Percentiles rank a stretch among this genome's conserved stretches.
phyloP scores from a whole-genome alignment of 2,888 invertebrate genomes.

The Mimachlamys varia region DNA sequence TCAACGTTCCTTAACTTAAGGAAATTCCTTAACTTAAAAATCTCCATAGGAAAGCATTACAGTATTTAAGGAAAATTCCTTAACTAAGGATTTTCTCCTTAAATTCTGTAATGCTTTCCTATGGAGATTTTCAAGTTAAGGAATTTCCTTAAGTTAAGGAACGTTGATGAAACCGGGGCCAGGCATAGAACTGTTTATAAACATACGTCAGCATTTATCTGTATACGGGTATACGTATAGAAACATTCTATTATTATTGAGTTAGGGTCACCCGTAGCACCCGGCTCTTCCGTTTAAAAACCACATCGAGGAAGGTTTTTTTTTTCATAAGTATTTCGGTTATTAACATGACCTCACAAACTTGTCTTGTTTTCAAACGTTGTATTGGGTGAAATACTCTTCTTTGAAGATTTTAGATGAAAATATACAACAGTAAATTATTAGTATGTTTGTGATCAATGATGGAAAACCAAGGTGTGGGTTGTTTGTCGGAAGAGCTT shows the following conservation, averaged over 20 bases:
- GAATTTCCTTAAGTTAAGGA: too few species aligned
- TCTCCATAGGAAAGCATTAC: too few species aligned
- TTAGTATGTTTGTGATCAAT: not conserved
- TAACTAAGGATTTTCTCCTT: too few species aligned
- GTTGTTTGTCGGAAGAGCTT: not conserved
- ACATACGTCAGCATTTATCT: not conserved
- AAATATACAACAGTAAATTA: not conserved
- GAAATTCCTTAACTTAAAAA: too few species aligned
- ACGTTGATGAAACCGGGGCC: too few species aligned
- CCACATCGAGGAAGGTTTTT: not conserved
- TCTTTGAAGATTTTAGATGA: not conserved
- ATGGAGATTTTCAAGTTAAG: too few species aligned
- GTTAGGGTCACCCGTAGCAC: slow-evolving; percentile 23
- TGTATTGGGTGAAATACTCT: not conserved
- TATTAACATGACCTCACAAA: not conserved
- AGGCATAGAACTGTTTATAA: not conserved
- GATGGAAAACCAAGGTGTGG: not conserved
- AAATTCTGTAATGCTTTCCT: too few species aligned
- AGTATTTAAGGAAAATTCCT: too few species aligned
- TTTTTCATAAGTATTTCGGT: not conserved
- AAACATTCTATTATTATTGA: too few species aligned
- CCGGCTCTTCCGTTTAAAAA: not conserved
- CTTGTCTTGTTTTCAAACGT: too few species aligned
- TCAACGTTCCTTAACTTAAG: too few species aligned
- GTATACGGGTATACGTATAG: not conserved